These are phyloP conservation scores for Hesperia comma DNA, from an alignment of 2,888 invertebrate species.

Conservation along the genomic window DNA sequence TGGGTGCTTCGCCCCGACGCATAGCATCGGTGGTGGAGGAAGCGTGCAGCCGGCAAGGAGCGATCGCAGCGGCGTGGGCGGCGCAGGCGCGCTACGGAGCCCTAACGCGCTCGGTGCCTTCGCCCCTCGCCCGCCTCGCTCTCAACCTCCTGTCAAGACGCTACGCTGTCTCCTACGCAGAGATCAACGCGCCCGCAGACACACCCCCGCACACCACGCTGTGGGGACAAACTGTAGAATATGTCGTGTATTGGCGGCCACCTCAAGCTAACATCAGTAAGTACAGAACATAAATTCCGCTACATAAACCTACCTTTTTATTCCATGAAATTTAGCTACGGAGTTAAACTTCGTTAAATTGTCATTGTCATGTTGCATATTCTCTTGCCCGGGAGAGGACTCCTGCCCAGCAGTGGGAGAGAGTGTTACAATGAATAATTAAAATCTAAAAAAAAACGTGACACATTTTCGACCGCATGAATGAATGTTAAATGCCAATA, in stretches of 20 bases:
- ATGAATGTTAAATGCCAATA: too few species aligned
- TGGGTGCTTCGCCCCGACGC: conserved; percentile 74
- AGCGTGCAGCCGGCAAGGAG: conserved; percentile 74
- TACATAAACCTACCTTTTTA: too few species aligned
- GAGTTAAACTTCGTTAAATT: too few species aligned
- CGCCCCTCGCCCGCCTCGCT: conserved; percentile 74
- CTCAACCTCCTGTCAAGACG: conserved; percentile 87
- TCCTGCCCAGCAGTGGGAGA: too few species aligned
- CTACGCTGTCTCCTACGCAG: conserved; percentile 87
- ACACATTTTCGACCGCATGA: too few species aligned
- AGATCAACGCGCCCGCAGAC: conserved; percentile 73
- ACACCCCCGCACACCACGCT: conserved; percentile 78
- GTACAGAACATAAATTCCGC: conserved; percentile 50
- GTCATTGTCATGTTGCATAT: too few species aligned
- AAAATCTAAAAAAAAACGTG: too few species aligned
- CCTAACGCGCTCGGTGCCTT: conserved; percentile 86
- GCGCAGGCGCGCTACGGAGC: conserved; percentile 80
- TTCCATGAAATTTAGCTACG: too few species aligned
- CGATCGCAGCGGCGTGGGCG: conserved; percentile 81
- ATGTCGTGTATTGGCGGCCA: conserved; percentile 88
- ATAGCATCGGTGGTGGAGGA: conserved; percentile 61
- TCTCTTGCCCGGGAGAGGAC: too few species aligned
- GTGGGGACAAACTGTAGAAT: conserved; percentile 86
- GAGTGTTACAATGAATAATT: too few species aligned
- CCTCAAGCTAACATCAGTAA: conserved; percentile 91